phyloP scores from a whole-genome alignment of 2,797 vertebrate species.

The Sciurus vulgaris region DNA sequence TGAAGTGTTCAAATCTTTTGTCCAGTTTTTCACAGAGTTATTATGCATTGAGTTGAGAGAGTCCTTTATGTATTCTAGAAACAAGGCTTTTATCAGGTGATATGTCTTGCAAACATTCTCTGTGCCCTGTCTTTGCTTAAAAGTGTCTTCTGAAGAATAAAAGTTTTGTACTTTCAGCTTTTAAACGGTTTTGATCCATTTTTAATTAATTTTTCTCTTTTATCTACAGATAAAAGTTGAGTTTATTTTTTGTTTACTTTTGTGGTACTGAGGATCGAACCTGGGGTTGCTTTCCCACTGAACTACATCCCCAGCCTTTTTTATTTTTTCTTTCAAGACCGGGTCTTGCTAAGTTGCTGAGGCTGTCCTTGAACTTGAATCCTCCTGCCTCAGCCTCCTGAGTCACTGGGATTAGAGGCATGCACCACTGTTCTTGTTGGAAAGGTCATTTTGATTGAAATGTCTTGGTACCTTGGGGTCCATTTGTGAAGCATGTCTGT shows the following conservation, averaged over 20 bases:
- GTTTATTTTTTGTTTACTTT: background rate
- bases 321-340: background rate
- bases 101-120: background rate
- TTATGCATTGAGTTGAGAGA: background rate
- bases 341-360: background rate
- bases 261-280: background rate
- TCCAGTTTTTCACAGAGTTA: background rate
- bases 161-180: conserved; percentile 9
- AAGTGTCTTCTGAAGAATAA: background rate
- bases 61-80: background rate
- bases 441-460: background rate
- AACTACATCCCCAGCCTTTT: background rate
- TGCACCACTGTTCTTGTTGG: background rate
- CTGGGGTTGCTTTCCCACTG: background rate
- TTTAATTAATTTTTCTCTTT: background rate
- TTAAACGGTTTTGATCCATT: background rate
- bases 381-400: background rate
- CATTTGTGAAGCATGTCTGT: background rate
- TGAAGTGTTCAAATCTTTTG: background rate
- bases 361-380: background rate
- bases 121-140: background rate
- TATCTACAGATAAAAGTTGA: background rate
- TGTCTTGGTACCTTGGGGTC: background rate
- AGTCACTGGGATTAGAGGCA: background rate
- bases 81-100: background rate